phyloP scores from a whole-genome alignment of 2,113 vertebrate species.

The Sinosuthora webbiana region DNA sequence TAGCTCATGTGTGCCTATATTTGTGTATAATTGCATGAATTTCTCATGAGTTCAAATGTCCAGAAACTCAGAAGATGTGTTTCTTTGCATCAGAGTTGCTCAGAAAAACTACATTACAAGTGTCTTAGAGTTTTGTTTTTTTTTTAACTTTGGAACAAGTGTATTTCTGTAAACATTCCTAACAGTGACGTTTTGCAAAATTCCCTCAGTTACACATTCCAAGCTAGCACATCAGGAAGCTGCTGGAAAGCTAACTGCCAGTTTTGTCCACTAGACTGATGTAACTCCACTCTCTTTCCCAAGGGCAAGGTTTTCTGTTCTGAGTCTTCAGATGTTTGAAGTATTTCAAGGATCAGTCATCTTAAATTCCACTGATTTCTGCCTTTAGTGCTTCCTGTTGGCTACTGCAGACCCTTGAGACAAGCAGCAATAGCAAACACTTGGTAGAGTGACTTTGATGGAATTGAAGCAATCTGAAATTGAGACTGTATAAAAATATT shows the following conservation, averaged over 20 bases:
- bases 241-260: background rate
- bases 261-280: background rate
- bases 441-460: background rate
- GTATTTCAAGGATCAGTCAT: background rate
- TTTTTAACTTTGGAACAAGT: background rate
- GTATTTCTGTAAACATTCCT: background rate
- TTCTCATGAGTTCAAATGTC: background rate
- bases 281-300: background rate
- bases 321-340: background rate
- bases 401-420: background rate
- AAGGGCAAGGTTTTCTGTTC: background rate
- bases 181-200: background rate
- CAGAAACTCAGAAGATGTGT: background rate
- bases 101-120: background rate
- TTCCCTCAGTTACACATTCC: background rate
- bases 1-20: fast-evolving
- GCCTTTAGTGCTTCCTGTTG: background rate
- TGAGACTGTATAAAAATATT: background rate
- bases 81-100: background rate
- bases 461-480: background rate
- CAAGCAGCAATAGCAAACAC: background rate
- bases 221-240: background rate
- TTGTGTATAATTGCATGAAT: background rate
- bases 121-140: background rate
- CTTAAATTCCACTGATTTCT: background rate